Conservation (phyloP, 2,797 vertebrate genomes). For the Chrosomus eos region DNA sequence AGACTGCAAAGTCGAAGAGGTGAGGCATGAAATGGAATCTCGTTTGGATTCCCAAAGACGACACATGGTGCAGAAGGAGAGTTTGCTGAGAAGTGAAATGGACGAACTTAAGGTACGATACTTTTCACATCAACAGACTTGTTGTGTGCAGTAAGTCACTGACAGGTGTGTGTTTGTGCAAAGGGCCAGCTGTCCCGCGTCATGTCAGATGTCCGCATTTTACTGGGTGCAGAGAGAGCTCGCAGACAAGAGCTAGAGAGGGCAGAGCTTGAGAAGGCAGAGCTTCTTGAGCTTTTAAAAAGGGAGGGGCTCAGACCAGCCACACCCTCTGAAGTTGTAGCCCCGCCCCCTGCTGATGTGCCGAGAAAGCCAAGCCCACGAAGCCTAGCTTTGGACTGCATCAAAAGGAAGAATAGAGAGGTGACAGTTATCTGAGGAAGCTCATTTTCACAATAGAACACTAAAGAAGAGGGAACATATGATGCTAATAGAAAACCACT, state of each 20-base stretch:
- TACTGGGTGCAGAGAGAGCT: constrained; percentile 84
- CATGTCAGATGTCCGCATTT: constrained; percentile 83
- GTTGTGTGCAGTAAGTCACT: not conserved
- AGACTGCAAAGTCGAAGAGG: constrained; percentile 87
- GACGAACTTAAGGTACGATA: constrained; percentile 87
- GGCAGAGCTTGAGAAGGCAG: constrained; percentile 84
- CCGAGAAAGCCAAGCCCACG: constrained; percentile 72
- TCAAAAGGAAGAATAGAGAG: constrained; percentile 85
- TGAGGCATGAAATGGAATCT: constrained; percentile 90
- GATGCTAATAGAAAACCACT: constrained; percentile 1
- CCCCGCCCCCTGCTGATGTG: constrained; percentile 70
- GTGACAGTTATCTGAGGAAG: constrained; percentile 79
- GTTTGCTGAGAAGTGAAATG: constrained; percentile 85
- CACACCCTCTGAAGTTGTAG: constrained; percentile 56
- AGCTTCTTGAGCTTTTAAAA: constrained; percentile 85
- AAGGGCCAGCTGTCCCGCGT: constrained; percentile 87
- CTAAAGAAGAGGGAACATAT: not conserved
- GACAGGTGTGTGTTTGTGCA: constrained; percentile 19
- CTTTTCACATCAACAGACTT: not conserved
- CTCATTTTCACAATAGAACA: not conserved
- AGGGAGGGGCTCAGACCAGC: constrained; percentile 71
- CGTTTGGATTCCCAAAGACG: constrained; percentile 90
- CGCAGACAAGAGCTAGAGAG: constrained; percentile 87
- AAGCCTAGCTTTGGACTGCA: constrained; percentile 80
- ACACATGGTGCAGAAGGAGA: constrained; percentile 93